Evolutionary conservation across 2,113 vertebrate genomes (phyloP).

Genomic region (Catharus minimus): DNA sequence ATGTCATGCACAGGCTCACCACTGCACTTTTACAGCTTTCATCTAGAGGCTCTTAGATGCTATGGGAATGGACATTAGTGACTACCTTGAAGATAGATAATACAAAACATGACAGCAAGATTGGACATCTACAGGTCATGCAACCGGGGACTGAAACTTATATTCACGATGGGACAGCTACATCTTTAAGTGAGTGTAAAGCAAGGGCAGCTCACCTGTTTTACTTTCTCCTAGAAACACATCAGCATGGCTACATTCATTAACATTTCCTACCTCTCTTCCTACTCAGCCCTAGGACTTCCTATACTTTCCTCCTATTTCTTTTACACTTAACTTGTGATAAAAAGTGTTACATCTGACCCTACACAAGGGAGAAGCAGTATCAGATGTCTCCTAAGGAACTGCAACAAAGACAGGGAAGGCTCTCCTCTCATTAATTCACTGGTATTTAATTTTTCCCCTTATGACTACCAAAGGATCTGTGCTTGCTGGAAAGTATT

Average conservation of each 20-base stretch:
- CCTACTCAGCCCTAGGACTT: conserved; percentile 20
- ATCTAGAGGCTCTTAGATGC: conserved; percentile 32
- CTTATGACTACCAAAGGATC: background rate
- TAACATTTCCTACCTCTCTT: conserved; percentile 26
- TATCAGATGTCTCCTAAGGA: background rate
- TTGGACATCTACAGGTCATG: conserved; percentile 14
- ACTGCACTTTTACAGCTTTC: conserved; percentile 32
- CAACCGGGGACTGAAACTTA: background rate
- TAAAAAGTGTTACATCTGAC: background rate
- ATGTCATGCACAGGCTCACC: background rate
- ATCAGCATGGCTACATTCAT: conserved; percentile 38
- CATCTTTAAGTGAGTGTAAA: conserved; percentile 33
- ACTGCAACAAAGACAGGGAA: background rate
- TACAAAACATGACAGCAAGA: conserved; percentile 51
- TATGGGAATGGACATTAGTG: conserved; percentile 29
- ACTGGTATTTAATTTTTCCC: background rate
- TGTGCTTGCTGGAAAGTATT: background rate
- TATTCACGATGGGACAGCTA: conserved; percentile 25
- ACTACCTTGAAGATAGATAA: conserved; percentile 8
- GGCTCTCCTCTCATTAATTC: conserved; percentile 8
- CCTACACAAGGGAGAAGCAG: background rate
- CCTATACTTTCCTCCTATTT: conserved; percentile 12
- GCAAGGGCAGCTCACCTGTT: conserved; percentile 20
- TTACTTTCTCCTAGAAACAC: conserved; percentile 30
- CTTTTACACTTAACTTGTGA: conserved; percentile 12